Base-by-base conservation (phyloP, 1,140 invertebrate genomes). In the Doryteuthis pealeii region DNA sequence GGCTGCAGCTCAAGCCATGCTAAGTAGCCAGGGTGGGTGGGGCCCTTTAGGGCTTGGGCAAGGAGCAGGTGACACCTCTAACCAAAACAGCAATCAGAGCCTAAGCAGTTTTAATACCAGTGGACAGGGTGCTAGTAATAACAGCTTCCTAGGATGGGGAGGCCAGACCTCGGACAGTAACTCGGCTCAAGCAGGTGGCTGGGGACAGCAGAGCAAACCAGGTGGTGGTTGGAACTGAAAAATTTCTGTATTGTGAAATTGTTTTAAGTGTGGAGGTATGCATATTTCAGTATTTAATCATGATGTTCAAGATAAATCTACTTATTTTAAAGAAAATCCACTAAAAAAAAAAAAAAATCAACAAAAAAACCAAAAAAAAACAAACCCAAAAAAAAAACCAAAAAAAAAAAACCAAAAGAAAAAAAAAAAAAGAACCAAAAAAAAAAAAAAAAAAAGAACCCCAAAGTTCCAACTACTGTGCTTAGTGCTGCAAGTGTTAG, bases 1-100 rank as follows among this genome's bases (percentile, higher is more conserved):
- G 43, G 84, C 84, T 22, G 84, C 84, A 62, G 84, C 84, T 14
- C 84, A 85, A 70, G 84, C 84, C 35, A 83, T 85, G 81, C 74
- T 86, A 4, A 80, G 77, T 75, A 80, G 82, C 22, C 83, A 84
- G 67, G 79, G 82, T 33, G 81, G 82, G 18, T 83, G 84, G 78
- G 83, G 82, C 2, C 78, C 80, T 40, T 76, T 81, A 12, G 82
- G 82, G 49, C 73, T 82, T 49, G 78, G 79, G 33, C 77, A 75
- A n/a, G 81, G 40, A 28, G 75, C 72, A 43, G 78, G 76, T 28
- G 62, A 71, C 33, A 68, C 28, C 32, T 68, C 66, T 30, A 68
- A 68, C 32, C 66, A 31, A 68, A 68, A 68, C 32, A 68, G 30
- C 32, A 68, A 68, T 33, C 66, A 31, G 32, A 68, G 66, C 32